Percentiles rank a stretch among this genome's conserved stretches.
Conservation (phyloP, 2,888 invertebrate species). For the Nomada ruficornis region DNA sequence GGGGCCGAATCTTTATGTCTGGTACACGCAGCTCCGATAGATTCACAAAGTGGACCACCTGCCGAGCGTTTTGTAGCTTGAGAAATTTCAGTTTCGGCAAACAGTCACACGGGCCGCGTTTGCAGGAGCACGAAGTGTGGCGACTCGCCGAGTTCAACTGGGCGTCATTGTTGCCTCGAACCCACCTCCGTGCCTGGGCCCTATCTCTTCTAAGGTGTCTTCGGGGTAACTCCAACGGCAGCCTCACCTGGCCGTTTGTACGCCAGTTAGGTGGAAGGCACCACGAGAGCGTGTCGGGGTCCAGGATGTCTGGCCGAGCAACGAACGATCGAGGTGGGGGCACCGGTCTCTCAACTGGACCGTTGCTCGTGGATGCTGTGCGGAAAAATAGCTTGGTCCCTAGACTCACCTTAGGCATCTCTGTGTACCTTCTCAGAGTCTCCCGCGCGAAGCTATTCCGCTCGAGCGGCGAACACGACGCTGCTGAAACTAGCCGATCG, state of each 20-base stretch:
- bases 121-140: slow-evolving; percentile 60
- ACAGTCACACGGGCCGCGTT: slow-evolving; percentile 47
- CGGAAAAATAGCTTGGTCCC: slow-evolving; percentile 77
- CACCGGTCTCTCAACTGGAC: slow-evolving; percentile 66
- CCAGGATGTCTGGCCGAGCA: slow-evolving; percentile 59
- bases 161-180: slow-evolving; percentile 82
- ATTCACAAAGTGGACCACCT: slow-evolving; percentile 13
- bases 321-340: slow-evolving; percentile 52
- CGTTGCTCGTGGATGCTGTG: slow-evolving; percentile 74
- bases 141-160: slow-evolving; percentile 80
- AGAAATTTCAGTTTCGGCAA: slow-evolving; percentile 37
- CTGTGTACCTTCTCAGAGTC: slow-evolving; percentile 59
- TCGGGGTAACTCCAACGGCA: slow-evolving; percentile 73
- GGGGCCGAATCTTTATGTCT: neutral
- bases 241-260: slow-evolving; percentile 59
- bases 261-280: slow-evolving; percentile 75
- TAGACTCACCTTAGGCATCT: slow-evolving; percentile 73
- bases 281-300: slow-evolving; percentile 57
- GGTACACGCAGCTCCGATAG: neutral
- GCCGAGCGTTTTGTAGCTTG: slow-evolving; percentile 12
- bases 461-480: slow-evolving; percentile 28
- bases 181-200: slow-evolving; percentile 73
- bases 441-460: slow-evolving; percentile 48
- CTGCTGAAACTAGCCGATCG: neutral
- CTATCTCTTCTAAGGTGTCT: slow-evolving; percentile 80